Evolutionary conservation across 1,140 invertebrate species (phyloP), one percentile per base, ranked within the genome.

Genomic region (Drosophila hydei): DNA sequence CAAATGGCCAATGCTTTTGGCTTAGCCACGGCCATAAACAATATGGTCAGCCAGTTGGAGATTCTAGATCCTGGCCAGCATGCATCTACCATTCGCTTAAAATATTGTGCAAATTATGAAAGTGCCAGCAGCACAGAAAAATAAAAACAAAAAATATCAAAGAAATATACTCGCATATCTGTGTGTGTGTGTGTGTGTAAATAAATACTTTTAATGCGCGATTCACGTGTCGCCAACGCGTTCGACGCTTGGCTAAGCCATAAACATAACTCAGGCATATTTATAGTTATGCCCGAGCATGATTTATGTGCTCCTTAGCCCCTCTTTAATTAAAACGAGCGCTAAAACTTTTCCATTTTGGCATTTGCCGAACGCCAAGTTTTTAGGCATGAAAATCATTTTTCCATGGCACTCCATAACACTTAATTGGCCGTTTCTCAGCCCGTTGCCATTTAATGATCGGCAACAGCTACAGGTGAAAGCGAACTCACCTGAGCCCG

Each of bases 241-340:
- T 77, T 77, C 52, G 56, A 58, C 48, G 71, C 67, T 67, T 59
- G 51, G 16, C 19, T 19, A 43, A 59, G 69, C 60, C 68, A 72
- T 77, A 75, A 74, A 47, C 75, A 77, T 77, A 77, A 72, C 67
- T 75, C 75, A 65, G 23, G 38, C 52, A 48, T 67, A 72, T 77
- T 75, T 72, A 72, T 62, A 54, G 72, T 36, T 60, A 43, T 52
- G 45, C 25, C 43, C 27, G 8, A 1, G 12, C 21, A 11, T 16
- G 30, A 60, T 36, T 48, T 60, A 23, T 60, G n/a, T 19, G 5
- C 12, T 3, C 23, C 25, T 25, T 14, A 0, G 14, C 7, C 12
- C n/a, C 23, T 30, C 25, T 51, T 51, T 51, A 51, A 51, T 51
- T 25, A 56, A 56, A 56, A 18, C 18, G n/a, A 54, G 9, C 42